Evolutionary conservation across 1,140 invertebrate species (phyloP).

Genomic region (Drosophila navojoa): DNA sequence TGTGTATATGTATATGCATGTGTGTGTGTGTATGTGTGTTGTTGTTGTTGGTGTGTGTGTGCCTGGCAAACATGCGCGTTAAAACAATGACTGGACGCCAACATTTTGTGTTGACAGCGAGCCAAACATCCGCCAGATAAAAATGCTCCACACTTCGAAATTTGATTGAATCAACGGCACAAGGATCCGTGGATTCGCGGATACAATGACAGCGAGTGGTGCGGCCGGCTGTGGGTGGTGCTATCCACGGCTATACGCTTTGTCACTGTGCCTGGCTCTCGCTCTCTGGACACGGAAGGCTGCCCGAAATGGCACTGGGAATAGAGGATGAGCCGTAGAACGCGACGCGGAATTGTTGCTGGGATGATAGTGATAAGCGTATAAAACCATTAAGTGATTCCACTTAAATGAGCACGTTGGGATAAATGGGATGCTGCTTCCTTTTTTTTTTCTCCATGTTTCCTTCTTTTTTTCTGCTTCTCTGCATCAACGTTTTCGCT

Average conservation of each 20-base stretch:
- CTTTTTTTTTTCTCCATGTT: not conserved
- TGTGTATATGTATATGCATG: slow-evolving; percentile 10
- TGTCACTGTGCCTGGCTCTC: slow-evolving; percentile 31
- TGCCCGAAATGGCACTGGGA: slow-evolving; percentile 10
- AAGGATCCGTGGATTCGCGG: not conserved
- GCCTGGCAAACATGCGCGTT: slow-evolving; percentile 58
- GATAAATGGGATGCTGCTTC: slow-evolving; percentile 44
- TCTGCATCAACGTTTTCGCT: slow-evolving; percentile 3
- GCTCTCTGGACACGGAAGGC: slow-evolving; percentile 4
- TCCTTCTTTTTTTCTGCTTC: slow-evolving; percentile 4
- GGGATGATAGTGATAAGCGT: slow-evolving; percentile 77
- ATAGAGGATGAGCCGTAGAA: not conserved
- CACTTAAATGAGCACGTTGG: slow-evolving; percentile 78
- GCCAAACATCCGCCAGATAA: slow-evolving; percentile 78
- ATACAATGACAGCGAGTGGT: not conserved
- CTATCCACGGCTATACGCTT: slow-evolving; percentile 21
- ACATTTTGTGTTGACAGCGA: slow-evolving; percentile 73
- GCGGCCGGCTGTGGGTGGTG: slow-evolving; percentile 2
- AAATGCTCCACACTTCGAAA: slow-evolving; percentile 61
- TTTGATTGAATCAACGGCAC: slow-evolving; percentile 70
- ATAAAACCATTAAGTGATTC: slow-evolving; percentile 82
- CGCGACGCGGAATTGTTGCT: not conserved
- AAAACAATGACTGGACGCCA: slow-evolving; percentile 74
- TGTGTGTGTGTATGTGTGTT: slow-evolving; percentile 7
- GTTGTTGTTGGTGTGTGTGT: slow-evolving; percentile 17